A percentile compares a stretch with the other conserved stretches of the same genome.
Evolutionary conservation across 92 coral and sea anemone species (phyloP).

Genomic region (Parazoanthus swiftii): DNA sequence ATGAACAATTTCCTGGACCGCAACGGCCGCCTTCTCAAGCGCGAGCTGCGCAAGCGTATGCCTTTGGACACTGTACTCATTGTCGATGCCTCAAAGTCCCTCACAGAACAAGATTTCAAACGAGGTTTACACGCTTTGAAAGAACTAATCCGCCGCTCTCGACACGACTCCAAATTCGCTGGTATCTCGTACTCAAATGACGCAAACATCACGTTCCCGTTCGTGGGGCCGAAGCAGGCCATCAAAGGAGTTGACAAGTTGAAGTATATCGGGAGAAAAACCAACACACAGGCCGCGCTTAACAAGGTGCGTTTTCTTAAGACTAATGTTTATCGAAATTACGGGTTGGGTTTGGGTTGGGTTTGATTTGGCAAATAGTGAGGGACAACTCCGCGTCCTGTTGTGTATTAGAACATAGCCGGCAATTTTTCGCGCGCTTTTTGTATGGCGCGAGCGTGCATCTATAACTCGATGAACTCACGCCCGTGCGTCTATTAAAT

Average conservation of each 20-base stretch:
- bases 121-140: conserved; percentile 1
- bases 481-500: too few relatives aligned
- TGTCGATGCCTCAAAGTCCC: conserved; percentile 36
- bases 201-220: conserved; percentile 25
- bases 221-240: conserved; percentile 33
- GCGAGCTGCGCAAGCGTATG: not conserved
- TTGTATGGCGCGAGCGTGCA: too few relatives aligned
- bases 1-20: conserved; percentile 44
- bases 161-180: conserved; percentile 31
- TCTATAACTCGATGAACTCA: too few relatives aligned
- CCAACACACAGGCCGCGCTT: conserved; percentile 41
- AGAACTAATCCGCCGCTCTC: conserved; percentile 26
- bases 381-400: too few relatives aligned
- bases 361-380: too few relatives aligned
- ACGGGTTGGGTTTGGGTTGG: not conserved
- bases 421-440: too few relatives aligned
- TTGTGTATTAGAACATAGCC: too few relatives aligned
- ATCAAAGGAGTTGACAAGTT: conserved; percentile 13
- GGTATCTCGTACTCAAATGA: conserved; percentile 22
- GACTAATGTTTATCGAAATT: too few relatives aligned
- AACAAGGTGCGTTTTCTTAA: not conserved
- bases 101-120: conserved; percentile 12
- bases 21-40: conserved; percentile 47
- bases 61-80: conserved; percentile 34
- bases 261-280: conserved; percentile 22